A percentile compares a stretch with the other conserved stretches of the same genome.
These are phyloP conservation scores for Cheilosia soror DNA, from an alignment of 2,888 invertebrate genomes.

Conservation along the genomic window DNA sequence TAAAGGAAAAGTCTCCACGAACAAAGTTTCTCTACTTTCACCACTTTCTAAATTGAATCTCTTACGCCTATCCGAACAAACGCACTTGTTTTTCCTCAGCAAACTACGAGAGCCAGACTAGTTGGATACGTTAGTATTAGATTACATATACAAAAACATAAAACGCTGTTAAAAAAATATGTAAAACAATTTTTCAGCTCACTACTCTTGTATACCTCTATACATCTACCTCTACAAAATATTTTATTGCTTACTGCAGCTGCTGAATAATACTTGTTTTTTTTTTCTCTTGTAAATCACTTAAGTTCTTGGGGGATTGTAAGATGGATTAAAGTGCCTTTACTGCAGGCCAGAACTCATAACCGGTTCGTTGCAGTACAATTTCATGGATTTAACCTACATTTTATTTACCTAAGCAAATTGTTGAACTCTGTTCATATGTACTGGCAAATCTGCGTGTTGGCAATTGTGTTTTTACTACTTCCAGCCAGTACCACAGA, in stretches of 20 bases:
- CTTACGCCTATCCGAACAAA: slow-evolving; percentile 64
- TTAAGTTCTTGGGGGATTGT: slow-evolving; percentile 46
- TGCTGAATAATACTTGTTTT: slow-evolving; percentile 33
- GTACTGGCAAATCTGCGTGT: slow-evolving; percentile 23
- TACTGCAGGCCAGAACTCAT: slow-evolving; percentile 57
- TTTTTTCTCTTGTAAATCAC: slow-evolving; percentile 36
- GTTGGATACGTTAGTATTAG: slow-evolving; percentile 74
- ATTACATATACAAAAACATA: slow-evolving; percentile 67
- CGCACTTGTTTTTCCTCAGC: slow-evolving; percentile 73
- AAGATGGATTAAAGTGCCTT: slow-evolving; percentile 59
- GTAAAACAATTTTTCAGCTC: slow-evolving; percentile 37
- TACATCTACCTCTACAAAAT: neutral
- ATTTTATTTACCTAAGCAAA: slow-evolving; percentile 60
- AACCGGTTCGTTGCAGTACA: slow-evolving; percentile 73
- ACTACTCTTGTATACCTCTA: slow-evolving; percentile 12
- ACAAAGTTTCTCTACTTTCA: slow-evolving; percentile 74
- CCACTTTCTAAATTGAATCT: slow-evolving; percentile 76
- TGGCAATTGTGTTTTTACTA: neutral
- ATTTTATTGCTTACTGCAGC: neutral
- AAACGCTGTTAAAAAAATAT: slow-evolving; percentile 31
- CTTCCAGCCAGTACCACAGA: too few relatives aligned
- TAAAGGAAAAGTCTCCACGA: slow-evolving; percentile 69
- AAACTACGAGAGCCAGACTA: slow-evolving; percentile 57
- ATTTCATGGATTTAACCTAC: slow-evolving; percentile 72
- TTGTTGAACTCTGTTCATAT: slow-evolving; percentile 63